Evolutionary conservation across 1,140 invertebrate genomes (phyloP), one percentile per base, ranked within the genome.

Genomic region (Drosophila lacteicornis): DNA sequence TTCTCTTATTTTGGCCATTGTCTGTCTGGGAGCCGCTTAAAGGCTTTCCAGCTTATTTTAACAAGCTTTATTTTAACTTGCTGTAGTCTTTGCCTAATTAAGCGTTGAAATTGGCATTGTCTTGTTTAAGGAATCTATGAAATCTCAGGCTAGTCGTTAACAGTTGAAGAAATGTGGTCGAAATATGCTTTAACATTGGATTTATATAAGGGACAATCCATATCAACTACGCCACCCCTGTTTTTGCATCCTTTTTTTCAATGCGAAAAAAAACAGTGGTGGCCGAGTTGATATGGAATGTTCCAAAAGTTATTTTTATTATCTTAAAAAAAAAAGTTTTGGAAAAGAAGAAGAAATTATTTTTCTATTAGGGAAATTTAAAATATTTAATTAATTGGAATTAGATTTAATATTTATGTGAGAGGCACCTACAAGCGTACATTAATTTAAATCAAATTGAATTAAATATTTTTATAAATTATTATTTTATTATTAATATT

Each of bases 21-120:
- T 62, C 40, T 67, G 61, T 51, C 66, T 70, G 79, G 71, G 73
- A 78, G 75, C 61, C 61, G 84, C 84, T 84, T 87, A 84, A 88
- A 90, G 85, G 80, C 73, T 88, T 90, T 80, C 62, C 79, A 74
- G 68, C 75, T 75, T 79, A 69, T 62, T 86, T 82, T 59, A 65
- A 57, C 50, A 65, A 45, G 58, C n/a, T n/a, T n/a, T n/a, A n/a
- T n/a, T n/a, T n/a, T n/a, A 49, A 68, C 81, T 61, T 50, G 17
- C 49, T 63, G 17, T 43, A 75, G 69, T 53, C 42, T 40, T 55
- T 47, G 42, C n/a, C 50, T 75, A 75, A 75, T 75, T 75, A 75
- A 13, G 42, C 70, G 27, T 53, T 46, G 40, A 30, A 61, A 61
- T 55, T 62, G 70, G 38, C 68, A 51, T 56, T 62, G 42, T 55